Conservation (phyloP, 2,113 vertebrate genomes). For the Lasiurus cinereus region DNA sequence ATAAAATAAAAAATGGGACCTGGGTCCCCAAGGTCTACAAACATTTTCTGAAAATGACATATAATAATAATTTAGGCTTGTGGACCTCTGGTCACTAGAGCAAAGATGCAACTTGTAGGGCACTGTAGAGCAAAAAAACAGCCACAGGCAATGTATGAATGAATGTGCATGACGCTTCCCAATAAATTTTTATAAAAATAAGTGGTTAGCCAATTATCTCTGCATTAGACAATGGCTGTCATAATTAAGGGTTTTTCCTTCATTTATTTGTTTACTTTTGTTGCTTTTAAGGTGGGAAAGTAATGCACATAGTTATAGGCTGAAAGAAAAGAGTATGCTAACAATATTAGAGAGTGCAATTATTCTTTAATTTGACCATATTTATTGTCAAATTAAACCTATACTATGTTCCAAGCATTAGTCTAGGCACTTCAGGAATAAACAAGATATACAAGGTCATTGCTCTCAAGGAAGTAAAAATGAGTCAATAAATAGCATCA, state of each 20-base stretch:
- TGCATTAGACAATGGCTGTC: neutral
- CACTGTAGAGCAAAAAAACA: neutral
- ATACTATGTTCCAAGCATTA: neutral
- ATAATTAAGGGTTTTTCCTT: neutral
- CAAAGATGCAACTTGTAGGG: neutral
- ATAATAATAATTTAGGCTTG: neutral
- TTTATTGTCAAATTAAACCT: neutral
- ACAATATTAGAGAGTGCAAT: neutral
- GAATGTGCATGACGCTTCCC: neutral
- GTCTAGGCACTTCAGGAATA: neutral
- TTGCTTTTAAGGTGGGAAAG: neutral
- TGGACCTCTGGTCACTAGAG: neutral
- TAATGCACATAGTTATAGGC: constrained; percentile 1
- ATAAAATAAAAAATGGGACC: neutral
- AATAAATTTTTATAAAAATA: neutral
- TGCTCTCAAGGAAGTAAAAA: constrained; percentile 7
- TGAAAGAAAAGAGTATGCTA: neutral
- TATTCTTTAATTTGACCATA: constrained; percentile 22
- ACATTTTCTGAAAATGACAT: neutral
- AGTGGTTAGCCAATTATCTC: neutral
- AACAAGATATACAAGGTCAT: neutral
- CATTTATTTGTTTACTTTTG: neutral
- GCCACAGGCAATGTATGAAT: neutral
- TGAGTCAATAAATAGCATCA: neutral
- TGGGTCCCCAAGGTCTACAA: neutral